A percentile compares a stretch with the other conserved stretches of the same genome.
Evolutionary conservation across 2,113 vertebrate species (phyloP).

Genomic region (Microcebus ravelobensis): DNA sequence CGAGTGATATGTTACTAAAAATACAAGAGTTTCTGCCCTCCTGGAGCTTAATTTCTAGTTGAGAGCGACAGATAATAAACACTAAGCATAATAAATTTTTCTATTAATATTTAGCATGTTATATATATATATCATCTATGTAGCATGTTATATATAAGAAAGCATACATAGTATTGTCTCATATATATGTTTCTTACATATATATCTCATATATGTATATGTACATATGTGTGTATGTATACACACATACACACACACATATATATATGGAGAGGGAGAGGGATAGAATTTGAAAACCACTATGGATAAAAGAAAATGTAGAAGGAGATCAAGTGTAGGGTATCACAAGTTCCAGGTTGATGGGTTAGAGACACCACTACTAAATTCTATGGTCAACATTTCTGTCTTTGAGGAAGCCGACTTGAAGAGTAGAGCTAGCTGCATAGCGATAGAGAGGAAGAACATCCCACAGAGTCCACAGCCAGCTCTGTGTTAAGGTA

Average conservation of each 20-base stretch:
- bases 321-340: rapidly evolving
- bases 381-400: not conserved
- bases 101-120: not conserved
- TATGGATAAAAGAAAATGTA: not conserved
- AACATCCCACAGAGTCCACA: not conserved
- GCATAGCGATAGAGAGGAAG: not conserved
- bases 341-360: not conserved
- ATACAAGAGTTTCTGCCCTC: not conserved
- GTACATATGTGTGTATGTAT: not conserved
- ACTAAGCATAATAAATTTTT: not conserved
- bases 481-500: not conserved
- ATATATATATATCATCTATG: no score
- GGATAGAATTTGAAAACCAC: not conserved
- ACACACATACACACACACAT: no score
- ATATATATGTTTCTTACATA: not conserved
- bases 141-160: not conserved
- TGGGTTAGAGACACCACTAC: not conserved
- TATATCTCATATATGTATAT: not conserved
- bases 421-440: not conserved
- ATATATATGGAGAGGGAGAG: no score
- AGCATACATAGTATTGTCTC: not conserved
- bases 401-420: not conserved
- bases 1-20: not conserved
- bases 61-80: not conserved
- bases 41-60: not conserved